Evolutionary conservation across 2,888 invertebrate species (phyloP).

Genomic region (Ernsta delagoae): DNA sequence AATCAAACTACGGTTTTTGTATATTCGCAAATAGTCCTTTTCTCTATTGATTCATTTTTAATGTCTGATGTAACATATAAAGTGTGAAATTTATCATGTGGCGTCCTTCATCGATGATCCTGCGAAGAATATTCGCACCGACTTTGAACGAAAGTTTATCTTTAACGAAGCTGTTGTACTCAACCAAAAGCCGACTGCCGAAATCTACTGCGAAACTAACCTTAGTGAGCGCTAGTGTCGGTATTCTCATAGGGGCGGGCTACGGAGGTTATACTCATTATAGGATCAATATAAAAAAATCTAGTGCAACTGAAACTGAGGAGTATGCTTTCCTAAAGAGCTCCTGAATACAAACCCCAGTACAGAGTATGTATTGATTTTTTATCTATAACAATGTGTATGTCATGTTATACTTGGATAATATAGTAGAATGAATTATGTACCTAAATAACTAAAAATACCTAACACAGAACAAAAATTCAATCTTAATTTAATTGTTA

Average conservation of each 20-base stretch:
- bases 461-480: too few species aligned
- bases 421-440: too few species aligned
- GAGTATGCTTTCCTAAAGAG: slow-evolving; percentile 73
- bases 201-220: slow-evolving; percentile 79
- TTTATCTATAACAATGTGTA: too few species aligned
- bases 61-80: slow-evolving; percentile 41
- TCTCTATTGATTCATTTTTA: too few species aligned
- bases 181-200: slow-evolving; percentile 66
- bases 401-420: too few species aligned
- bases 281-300: slow-evolving; percentile 70
- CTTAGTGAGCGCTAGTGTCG: slow-evolving; percentile 85
- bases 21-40: too few species aligned
- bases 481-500: too few species aligned
- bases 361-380: slow-evolving; percentile 65
- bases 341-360: slow-evolving; percentile 81
- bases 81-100: slow-evolving; percentile 60
- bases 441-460: too few species aligned
- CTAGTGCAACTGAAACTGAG: slow-evolving; percentile 60
- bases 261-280: slow-evolving; percentile 83
- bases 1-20: too few species aligned
- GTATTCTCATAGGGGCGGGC: slow-evolving; percentile 82
- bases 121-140: slow-evolving; percentile 64
- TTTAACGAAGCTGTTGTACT: slow-evolving; percentile 60
- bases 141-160: slow-evolving; percentile 61
- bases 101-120: slow-evolving; percentile 66